Percentiles rank a stretch among this genome's conserved stretches.
Conservation (phyloP, 92 coral and sea anemone species). For the Chrysogorgia sp. region DNA sequence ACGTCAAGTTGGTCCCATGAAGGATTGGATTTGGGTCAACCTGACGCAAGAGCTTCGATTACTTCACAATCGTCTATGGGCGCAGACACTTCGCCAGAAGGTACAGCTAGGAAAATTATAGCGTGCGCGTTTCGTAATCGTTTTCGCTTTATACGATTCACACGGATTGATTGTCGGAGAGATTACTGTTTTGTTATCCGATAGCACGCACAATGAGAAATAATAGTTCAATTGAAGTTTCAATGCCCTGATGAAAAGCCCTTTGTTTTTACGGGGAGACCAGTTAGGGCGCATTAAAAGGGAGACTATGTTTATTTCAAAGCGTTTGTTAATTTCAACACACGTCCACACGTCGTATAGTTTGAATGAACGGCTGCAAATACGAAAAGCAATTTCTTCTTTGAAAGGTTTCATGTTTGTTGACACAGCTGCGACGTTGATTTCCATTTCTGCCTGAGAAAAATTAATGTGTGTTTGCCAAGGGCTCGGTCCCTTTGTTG, state of each 20-base stretch:
- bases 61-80: slow-evolving; percentile 34
- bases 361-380: slow-evolving; percentile 31
- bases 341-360: slow-evolving; percentile 13
- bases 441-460: slow-evolving; percentile 37
- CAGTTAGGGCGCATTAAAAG: neutral
- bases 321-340: neutral
- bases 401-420: slow-evolving; percentile 72
- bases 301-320: neutral
- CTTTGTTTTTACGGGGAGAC: neutral
- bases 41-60: slow-evolving; percentile 36
- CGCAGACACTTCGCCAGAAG: slow-evolving; percentile 40
- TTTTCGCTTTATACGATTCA: neutral
- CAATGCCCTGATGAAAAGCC: neutral
- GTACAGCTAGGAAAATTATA: slow-evolving; percentile 3
- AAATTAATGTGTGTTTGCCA: slow-evolving; percentile 39
- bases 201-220: neutral
- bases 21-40: slow-evolving; percentile 17
- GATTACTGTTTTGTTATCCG: neutral
- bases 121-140: neutral
- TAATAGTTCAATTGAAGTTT: neutral
- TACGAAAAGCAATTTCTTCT: slow-evolving; percentile 32
- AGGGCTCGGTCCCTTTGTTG: slow-evolving; percentile 26
- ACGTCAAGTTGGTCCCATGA: slow-evolving; percentile 44
- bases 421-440: slow-evolving; percentile 93
- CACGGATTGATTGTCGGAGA: neutral